Evolutionary conservation across 2,888 invertebrate species (phyloP), one percentile per base, ranked within the genome.

Genomic region (Scaptomyza tumidula): DNA sequence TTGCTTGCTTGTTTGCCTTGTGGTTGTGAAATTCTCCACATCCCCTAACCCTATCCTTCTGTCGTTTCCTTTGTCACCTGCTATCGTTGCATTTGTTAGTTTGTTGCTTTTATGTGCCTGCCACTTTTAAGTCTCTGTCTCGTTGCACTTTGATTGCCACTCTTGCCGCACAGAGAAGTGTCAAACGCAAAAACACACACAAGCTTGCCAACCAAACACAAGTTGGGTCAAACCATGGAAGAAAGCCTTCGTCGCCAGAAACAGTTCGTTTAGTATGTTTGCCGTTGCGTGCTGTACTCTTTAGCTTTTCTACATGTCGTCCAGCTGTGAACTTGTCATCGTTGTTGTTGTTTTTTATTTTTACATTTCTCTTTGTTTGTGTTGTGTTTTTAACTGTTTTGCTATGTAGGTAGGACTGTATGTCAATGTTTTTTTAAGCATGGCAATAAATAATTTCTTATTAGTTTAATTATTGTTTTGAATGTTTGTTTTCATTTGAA

Each of bases 1-100:
- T 87, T 87, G 81, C 80, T 86, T 67, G 81, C n/a, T 37, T 49
- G 49, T 33, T 50, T n/a, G 35, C 68, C 77, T 83, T 88, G 82
- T 71, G 82, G 86, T 66, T 68, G 59, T 57, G 66, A 68, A 56
- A 58, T 33, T 9, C 64, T 46, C 7, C 31, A 48, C 7, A 10
- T 9, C 31, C 7, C 24, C 14, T 14, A n/a, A n/a, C n/a, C n/a
- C 11, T 9, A 6, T 43, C 31, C 9, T 1, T 24, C 44, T 13
- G 2, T 14, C 39, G 31, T 7, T 39, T 14, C 11, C 27, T 24
- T 50, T 35, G 9, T 55, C 53, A 49, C 50, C 45, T 59, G 61
- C 61, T 39, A 69, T 56, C 65, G 48, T 56, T 58, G 24, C 63
- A 19, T 57, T 62, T 62, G 62, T 52, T 63, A 63, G 57, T 67